Evolutionary conservation across 2,888 invertebrate genomes (phyloP), one percentile per base, ranked within the genome.

Genomic region (Drosophila gaucha): DNA sequence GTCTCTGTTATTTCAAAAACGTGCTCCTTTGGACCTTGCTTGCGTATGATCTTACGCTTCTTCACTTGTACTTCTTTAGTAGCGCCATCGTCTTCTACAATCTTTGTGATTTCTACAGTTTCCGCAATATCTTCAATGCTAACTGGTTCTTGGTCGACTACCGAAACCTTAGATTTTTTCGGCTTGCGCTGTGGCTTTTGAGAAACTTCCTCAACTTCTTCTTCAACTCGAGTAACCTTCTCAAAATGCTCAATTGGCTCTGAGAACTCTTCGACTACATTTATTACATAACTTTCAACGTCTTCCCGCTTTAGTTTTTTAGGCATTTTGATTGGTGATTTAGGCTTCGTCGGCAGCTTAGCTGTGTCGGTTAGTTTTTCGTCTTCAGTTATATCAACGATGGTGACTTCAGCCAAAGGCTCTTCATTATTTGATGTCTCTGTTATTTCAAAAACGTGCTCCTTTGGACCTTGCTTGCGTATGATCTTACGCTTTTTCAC

Each of bases 111-210:
- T 63, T 84, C 70, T 0, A 90, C 89, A 5, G 87, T 89, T 74
- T 91, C 87, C 0, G 52, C 71, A 6, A 82, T 56, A 18, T 80
- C 75, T 64, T 80, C 52, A 30, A 83, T 56, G 18, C 28, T 49
- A n/a, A 82, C 52, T 41, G 79, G 70, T n/a, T 64, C 55, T 12
- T 64, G 35, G 2, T 92, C 92, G 26, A 89, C 72, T 59, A 93
- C 92, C 71, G 92, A 68, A 58, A 93, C 92, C 76, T 92, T 93
- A 6, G n/a, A n/a, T n/a, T n/a, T n/a, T n/a, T n/a, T n/a, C n/a
- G n/a, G n/a, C n/a, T n/a, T n/a, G n/a, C n/a, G n/a, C n/a, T n/a
- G n/a, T n/a, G n/a, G n/a, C n/a, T n/a, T n/a, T 33, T 30, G n/a
- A 4, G 31, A 16, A 22, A 39, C 12, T 0, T 35, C 31, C n/a